Evolutionary conservation across 2,888 invertebrate genomes (phyloP), one percentile per base, ranked within the genome.

Genomic region (Nomada lathburiana): DNA sequence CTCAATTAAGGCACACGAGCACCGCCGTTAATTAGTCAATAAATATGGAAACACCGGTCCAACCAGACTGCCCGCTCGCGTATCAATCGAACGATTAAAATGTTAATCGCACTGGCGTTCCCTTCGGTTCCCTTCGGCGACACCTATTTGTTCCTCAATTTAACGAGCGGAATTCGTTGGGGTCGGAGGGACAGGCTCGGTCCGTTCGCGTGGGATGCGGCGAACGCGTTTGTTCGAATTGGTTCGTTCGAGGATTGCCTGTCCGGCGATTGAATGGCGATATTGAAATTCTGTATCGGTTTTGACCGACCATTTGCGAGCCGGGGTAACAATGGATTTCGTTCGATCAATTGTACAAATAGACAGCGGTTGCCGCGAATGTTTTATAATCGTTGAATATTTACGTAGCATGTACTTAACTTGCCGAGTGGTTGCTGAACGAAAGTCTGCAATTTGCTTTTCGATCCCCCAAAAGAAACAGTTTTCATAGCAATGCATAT

Each of bases 1-100:
- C 50, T 76, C 63, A 65, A 71, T 70, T 68, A 52, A 63, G 69
- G 52, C 57, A 29, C 69, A 29, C 59, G 29, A 9, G 13, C 36
- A 10, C 36, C 55, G 64, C 13, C n/a, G 20, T 23, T 76, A 70
- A 79, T 79, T 69, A 69, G 52, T 44, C 16, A 64, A 79, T 79
- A 70, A 79, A 79, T 52, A 79, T 76, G 79, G 69, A 79, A 64
- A 70, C 63, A 4, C 13, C 18, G 9, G 0, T 2, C 52, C 9
- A 3, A 7, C 13, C 18, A 4, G 0, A 1, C 52, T 11, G 10
- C 18, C 36, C 36, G 10, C 20, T 42, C 55, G 23, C 13, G 36
- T 53, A n/a, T 26, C 63, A 62, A 78, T 68, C 50, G 67, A 47
- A 23, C 29, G 47, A 70, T 70, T 23, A 44, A 64, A 76, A 76